Conservation (phyloP, 1,140 invertebrate genomes). For the Drosophila littoralis region DNA sequence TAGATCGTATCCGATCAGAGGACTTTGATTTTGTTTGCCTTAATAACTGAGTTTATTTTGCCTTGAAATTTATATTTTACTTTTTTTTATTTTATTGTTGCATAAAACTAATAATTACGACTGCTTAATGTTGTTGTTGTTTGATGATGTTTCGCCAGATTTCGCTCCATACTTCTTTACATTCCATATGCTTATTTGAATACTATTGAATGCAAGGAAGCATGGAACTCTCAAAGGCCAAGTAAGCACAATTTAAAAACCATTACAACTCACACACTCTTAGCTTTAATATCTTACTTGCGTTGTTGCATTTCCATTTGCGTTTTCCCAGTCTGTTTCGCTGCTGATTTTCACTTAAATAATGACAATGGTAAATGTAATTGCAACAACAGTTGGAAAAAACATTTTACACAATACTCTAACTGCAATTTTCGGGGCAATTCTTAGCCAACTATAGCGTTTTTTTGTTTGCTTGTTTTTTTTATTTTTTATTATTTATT, state of each 20-base stretch:
- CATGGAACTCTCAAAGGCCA: constrained; percentile 84
- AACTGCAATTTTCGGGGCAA: constrained; percentile 51
- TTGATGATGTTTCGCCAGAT: constrained; percentile 69
- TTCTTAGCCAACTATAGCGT: constrained; percentile 45
- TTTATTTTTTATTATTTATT: constrained; percentile 43
- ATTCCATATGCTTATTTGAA: constrained; percentile 83
- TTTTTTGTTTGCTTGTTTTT: constrained; percentile 19
- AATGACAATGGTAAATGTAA: constrained; percentile 65
- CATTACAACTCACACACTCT: constrained; percentile 18
- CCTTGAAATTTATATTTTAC: no score
- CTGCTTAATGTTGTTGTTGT: constrained; percentile 1
- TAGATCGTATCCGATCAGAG: no score
- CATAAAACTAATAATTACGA: no score
- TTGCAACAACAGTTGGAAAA: constrained; percentile 58
- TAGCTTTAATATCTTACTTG: constrained; percentile 45
- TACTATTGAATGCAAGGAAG: constrained; percentile 85
- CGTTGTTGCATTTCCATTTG: constrained; percentile 3
- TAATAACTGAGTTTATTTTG: no score
- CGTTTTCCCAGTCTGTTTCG: constrained; percentile 11
- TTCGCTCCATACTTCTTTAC: constrained; percentile 85
- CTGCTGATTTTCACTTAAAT: constrained; percentile 46
- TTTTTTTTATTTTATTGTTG: no score
- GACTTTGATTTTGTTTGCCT: no score
- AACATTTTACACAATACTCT: constrained; percentile 63
- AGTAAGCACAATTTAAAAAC: constrained; percentile 32